Evolutionary conservation across 2,797 vertebrate genomes (phyloP).

Genomic region (Halcyon badia): DNA sequence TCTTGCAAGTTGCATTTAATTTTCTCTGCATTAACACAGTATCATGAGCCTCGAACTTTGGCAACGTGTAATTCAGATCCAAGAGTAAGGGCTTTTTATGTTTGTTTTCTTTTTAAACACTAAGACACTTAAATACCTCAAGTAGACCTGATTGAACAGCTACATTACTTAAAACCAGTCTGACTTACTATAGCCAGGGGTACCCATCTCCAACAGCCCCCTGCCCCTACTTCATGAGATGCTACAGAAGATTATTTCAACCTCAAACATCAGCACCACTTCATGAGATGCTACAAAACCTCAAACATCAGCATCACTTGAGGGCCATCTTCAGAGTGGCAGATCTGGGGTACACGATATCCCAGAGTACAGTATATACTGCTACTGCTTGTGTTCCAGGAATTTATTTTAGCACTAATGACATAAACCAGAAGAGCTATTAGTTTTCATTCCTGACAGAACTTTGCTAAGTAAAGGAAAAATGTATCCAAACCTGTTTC

Average conservation of each 20-base stretch:
- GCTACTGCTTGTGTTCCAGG: background rate
- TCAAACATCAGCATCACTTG: background rate
- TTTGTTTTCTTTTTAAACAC: background rate
- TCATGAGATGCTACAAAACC: no score
- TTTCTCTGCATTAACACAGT: background rate
- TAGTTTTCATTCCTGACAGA: background rate
- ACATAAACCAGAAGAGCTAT: background rate
- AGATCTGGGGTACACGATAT: background rate
- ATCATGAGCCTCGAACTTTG: background rate
- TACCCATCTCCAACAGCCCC: background rate
- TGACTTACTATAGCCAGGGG: background rate
- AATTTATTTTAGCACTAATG: background rate
- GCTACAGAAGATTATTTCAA: background rate
- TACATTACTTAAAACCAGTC: background rate
- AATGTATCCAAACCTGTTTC: background rate
- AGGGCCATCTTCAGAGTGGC: background rate
- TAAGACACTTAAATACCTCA: background rate
- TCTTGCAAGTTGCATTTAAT: background rate
- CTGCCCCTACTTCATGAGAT: background rate
- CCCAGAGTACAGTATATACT: background rate
- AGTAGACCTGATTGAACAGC: background rate
- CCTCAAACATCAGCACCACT: background rate
- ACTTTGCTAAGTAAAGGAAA: background rate
- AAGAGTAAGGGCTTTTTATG: background rate
- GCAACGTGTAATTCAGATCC: rapidly evolving